Evolutionary conservation across 1,140 invertebrate species (phyloP).

Genomic region (Stegodyphus dumicola): DNA sequence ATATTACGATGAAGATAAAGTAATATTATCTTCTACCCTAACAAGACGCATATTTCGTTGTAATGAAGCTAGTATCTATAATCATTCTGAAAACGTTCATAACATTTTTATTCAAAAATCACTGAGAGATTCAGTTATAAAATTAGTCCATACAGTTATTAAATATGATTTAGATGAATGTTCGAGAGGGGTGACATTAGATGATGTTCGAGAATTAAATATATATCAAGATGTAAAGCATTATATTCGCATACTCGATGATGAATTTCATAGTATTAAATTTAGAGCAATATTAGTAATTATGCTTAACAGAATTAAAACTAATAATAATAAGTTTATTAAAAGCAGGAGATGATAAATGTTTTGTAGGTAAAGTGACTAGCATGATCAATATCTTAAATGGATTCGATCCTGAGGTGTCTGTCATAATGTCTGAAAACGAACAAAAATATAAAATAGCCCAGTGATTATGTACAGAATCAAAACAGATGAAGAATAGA

Average conservation of each 20-base stretch:
- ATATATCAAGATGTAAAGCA: not conserved
- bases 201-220: not conserved
- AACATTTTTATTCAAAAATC: not conserved
- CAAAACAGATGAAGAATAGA: not conserved
- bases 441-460: not conserved
- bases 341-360: not conserved
- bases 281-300: not conserved
- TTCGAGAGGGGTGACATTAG: no score
- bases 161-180: not conserved
- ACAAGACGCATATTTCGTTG: not conserved
- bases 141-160: not conserved
- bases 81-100: not conserved
- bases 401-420: not conserved
- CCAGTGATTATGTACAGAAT: not conserved
- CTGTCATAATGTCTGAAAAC: not conserved
- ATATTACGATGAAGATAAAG: not conserved
- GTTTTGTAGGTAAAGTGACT: not conserved
- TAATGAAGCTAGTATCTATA: not conserved
- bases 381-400: not conserved
- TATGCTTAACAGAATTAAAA: not conserved
- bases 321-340: not conserved
- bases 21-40: not conserved
- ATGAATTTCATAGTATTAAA: not conserved
- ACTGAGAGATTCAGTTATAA: not conserved
- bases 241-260: not conserved